phyloP scores from a whole-genome alignment of 1,140 invertebrate species.

The Drosophila saltans region DNA sequence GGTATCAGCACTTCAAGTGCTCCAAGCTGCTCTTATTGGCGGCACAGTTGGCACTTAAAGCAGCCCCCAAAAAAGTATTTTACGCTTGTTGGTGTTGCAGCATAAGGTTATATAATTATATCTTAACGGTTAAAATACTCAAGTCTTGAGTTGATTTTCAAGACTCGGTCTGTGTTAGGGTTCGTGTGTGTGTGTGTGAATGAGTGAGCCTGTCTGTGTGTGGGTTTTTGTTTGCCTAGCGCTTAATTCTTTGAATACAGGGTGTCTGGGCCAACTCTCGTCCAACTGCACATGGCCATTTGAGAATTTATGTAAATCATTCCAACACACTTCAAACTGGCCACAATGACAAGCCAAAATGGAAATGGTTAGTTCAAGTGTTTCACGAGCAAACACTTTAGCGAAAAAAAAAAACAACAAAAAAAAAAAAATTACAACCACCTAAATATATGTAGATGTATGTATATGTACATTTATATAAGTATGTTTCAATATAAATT shows the following conservation, averaged over 20 bases:
- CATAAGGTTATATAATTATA: conserved; percentile 76
- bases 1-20: conserved; percentile 36
- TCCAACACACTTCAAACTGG: conserved; percentile 67
- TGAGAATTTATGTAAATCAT: conserved; percentile 81
- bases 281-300: conserved; percentile 46
- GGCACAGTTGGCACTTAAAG: conserved; percentile 48
- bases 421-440: conserved; percentile 33
- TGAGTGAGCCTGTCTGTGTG: conserved; percentile 37
- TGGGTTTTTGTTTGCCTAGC: conserved; percentile 71
- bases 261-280: conserved; percentile 41
- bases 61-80: conserved; percentile 39
- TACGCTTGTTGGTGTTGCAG: conserved; percentile 48
- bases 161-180: background rate
- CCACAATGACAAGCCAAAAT: conserved; percentile 75
- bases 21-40: background rate
- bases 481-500: conserved; percentile 28
- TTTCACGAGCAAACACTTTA: conserved; percentile 78
- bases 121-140: conserved; percentile 67
- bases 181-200: background rate
- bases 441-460: background rate
- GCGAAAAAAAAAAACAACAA: conserved; percentile 2
- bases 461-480: conserved; percentile 8
- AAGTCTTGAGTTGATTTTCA: conserved; percentile 22
- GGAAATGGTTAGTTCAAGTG: conserved; percentile 72
- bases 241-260: conserved; percentile 77